Evolutionary conservation across 2,797 vertebrate species (phyloP).

Genomic region (Phoxinus dragarum): DNA sequence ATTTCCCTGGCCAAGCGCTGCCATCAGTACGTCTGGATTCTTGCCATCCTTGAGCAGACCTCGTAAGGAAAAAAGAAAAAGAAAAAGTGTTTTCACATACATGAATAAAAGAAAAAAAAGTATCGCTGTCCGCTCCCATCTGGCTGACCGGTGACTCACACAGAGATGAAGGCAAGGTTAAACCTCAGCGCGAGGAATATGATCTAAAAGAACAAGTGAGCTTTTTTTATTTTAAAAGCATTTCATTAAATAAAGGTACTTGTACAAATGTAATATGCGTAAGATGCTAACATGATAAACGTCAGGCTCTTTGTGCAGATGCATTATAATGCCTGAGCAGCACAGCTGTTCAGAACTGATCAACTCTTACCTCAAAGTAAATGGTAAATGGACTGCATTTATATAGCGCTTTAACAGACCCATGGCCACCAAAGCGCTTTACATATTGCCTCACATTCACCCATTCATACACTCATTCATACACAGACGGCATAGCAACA

Average conservation of each 20-base stretch:
- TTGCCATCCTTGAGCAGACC: slow-evolving; percentile 67
- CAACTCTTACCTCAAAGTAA: background rate
- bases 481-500: too few relatives aligned
- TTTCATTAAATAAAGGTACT: slow-evolving; percentile 30
- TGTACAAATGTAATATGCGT: background rate
- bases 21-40: slow-evolving; percentile 61
- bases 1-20: slow-evolving; percentile 60
- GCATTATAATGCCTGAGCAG: background rate
- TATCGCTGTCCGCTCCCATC: slow-evolving; percentile 69
- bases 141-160: slow-evolving; percentile 64
- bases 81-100: slow-evolving; percentile 66
- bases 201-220: slow-evolving; percentile 34
- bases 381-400: too few relatives aligned
- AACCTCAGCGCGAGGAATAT: slow-evolving; percentile 67
- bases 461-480: too few relatives aligned
- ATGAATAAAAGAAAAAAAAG: slow-evolving; percentile 67
- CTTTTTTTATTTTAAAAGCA: slow-evolving; percentile 7
- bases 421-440: too few relatives aligned
- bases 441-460: too few relatives aligned
- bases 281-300: slow-evolving; percentile 4
- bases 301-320: background rate
- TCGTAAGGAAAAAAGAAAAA: slow-evolving; percentile 59
- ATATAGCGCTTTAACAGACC: too few relatives aligned
- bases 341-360: slow-evolving; percentile 10
- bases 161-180: slow-evolving; percentile 69